Percentiles rank a stretch among this genome's conserved stretches.
These are phyloP conservation scores for Heterochromis multidens DNA, from an alignment of 2,113 vertebrate species.

Conservation along the genomic window DNA sequence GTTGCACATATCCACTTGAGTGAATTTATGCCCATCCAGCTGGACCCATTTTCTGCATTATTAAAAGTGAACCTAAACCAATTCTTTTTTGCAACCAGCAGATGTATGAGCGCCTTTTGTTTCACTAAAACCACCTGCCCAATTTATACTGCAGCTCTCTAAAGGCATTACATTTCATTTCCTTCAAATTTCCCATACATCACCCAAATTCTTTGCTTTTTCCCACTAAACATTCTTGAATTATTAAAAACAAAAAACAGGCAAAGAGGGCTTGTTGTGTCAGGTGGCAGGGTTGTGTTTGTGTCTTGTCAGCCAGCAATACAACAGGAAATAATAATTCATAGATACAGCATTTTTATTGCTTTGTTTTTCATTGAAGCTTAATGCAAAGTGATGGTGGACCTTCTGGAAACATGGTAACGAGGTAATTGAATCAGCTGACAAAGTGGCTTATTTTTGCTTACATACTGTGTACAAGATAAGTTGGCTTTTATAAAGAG, in stretches of 20 bases:
- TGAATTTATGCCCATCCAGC: slow-evolving; percentile 17
- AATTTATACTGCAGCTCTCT: not conserved
- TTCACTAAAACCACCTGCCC: slow-evolving; percentile 14
- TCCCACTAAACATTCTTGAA: not conserved
- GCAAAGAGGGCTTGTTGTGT: not conserved
- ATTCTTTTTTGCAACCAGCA: not conserved
- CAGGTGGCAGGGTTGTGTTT: slow-evolving; percentile 29
- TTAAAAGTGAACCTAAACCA: not conserved
- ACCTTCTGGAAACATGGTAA: not conserved
- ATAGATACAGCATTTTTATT: not conserved
- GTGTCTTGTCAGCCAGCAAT: slow-evolving; percentile 1
- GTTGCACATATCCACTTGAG: slow-evolving; percentile 22
- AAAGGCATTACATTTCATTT: not conserved
- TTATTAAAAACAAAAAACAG: slow-evolving; percentile 18
- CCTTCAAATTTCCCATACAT: not conserved
- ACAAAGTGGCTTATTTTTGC: not conserved
- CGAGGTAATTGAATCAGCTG: not conserved
- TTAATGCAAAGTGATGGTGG: not conserved
- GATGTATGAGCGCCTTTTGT: not conserved
- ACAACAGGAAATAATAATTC: slow-evolving; percentile 30
- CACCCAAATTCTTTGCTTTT: not conserved
- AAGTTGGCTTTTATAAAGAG: not conserved
- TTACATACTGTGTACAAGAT: not conserved
- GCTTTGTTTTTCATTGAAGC: not conserved
- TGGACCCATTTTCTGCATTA: slow-evolving; percentile 12